Evolutionary conservation across 2,113 vertebrate species (phyloP).

Genomic region (Tenebrosternarchus preto): DNA sequence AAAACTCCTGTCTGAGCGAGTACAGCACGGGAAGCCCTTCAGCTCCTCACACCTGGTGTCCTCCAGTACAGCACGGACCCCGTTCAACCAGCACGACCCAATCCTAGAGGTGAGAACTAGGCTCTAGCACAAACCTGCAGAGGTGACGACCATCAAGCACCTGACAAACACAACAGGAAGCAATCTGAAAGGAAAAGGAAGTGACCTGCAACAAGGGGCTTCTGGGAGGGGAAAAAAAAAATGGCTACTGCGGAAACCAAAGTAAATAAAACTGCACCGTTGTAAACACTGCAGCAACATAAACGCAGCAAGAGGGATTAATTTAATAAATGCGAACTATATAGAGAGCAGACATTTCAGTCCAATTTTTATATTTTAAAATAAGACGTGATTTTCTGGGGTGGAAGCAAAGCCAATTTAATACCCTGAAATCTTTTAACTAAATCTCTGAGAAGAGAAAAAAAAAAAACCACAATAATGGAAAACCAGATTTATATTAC

Average conservation of each 20-base stretch:
- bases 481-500: background rate
- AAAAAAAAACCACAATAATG: background rate
- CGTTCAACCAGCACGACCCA: too few relatives aligned
- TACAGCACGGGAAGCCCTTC: too few relatives aligned
- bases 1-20: too few relatives aligned
- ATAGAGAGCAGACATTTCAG: too few relatives aligned
- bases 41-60: background rate
- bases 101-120: too few relatives aligned
- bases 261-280: background rate
- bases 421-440: background rate
- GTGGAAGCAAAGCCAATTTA: background rate
- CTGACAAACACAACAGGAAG: background rate
- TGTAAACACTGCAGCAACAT: background rate
- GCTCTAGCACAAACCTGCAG: background rate
- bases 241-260: slow-evolving; percentile 5
- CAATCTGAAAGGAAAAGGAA: slow-evolving; percentile 11
- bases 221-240: slow-evolving; percentile 31
- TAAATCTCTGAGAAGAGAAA: background rate
- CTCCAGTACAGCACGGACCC: background rate
- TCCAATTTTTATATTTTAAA: too few relatives aligned
- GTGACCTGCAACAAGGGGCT: background rate
- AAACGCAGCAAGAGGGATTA: background rate
- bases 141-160: background rate
- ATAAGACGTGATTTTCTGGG: too few relatives aligned
- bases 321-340: too few relatives aligned